Evolutionary conservation across 2,888 invertebrate genomes (phyloP).

Genomic region (Ramazzottius varieornatus): DNA sequence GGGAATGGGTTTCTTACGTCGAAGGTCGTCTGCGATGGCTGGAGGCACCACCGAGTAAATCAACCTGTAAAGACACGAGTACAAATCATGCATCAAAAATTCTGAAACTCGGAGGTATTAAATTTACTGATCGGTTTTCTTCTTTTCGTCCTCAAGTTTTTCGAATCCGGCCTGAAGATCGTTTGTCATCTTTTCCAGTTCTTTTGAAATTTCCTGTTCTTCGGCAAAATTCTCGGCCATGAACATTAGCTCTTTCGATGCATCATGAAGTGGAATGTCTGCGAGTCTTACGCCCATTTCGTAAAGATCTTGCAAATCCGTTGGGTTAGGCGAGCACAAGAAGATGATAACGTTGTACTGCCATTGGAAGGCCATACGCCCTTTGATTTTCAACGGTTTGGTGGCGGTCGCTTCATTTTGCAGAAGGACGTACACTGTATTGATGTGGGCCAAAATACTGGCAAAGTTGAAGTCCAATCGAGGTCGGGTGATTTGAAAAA

Average conservation of each 20-base stretch:
- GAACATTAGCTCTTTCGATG: slow-evolving; percentile 13
- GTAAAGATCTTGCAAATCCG: slow-evolving; percentile 12
- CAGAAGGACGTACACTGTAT: not conserved
- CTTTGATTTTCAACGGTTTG: too few relatives aligned
- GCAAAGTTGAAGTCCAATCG: too few relatives aligned
- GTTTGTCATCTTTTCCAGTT: slow-evolving; percentile 15
- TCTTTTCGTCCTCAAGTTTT: slow-evolving; percentile 9
- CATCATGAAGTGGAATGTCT: slow-evolving; percentile 15
- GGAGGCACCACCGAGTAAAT: not conserved
- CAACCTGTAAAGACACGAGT: not conserved
- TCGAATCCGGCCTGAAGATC: slow-evolving; percentile 11
- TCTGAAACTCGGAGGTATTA: too few relatives aligned
- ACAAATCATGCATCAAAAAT: too few relatives aligned
- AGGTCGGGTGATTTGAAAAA: too few relatives aligned
- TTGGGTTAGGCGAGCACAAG: slow-evolving; percentile 14
- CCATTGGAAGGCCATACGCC: too few relatives aligned
- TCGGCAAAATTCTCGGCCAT: slow-evolving; percentile 11
- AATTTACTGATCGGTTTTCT: slow-evolving; percentile 10
- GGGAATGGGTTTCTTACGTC: not conserved
- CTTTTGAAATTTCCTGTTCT: slow-evolving; percentile 14
- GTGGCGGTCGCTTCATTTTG: too few relatives aligned
- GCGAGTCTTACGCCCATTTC: slow-evolving; percentile 11
- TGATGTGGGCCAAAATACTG: not conserved
- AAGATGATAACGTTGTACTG: too few relatives aligned
- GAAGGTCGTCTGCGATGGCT: not conserved